These are phyloP conservation scores for Felis chaus DNA, from an alignment of 2,113 vertebrate species.

Conservation along the genomic window DNA sequence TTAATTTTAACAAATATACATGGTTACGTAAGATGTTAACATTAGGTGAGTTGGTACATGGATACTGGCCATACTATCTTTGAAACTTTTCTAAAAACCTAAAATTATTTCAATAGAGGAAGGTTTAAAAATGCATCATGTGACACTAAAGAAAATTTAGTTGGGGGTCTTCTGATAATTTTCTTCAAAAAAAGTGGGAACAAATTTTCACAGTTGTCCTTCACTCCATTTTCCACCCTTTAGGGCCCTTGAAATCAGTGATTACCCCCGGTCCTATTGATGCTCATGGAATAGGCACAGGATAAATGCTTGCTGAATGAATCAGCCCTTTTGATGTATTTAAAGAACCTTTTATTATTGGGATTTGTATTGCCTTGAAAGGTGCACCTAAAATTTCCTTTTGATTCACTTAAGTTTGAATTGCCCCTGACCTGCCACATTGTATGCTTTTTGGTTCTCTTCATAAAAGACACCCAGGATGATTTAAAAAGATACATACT, in stretches of 20 bases:
- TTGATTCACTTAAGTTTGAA: conserved; percentile 56
- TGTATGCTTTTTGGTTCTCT: conserved; percentile 1
- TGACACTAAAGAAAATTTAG: neutral
- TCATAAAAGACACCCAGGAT: conserved; percentile 23
- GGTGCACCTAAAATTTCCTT: conserved; percentile 35
- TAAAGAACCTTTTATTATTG: conserved; percentile 58
- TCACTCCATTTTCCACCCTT: neutral
- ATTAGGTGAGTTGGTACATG: neutral
- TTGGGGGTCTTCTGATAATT: neutral
- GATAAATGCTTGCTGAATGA: conserved; percentile 26
- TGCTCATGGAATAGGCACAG: neutral
- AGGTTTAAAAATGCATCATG: neutral
- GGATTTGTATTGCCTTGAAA: conserved; percentile 55
- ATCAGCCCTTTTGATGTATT: conserved; percentile 52
- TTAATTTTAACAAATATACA: neutral
- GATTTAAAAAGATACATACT: neutral
- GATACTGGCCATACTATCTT: neutral
- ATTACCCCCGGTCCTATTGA: neutral
- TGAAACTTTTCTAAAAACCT: neutral
- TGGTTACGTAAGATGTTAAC: neutral
- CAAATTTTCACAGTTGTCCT: neutral
- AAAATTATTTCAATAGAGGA: conserved; percentile 34
- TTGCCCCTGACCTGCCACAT: neutral
- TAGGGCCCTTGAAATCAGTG: neutral
- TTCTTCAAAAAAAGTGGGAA: neutral